These are phyloP conservation scores for Aphidoletes aphidimyza DNA, from an alignment of 2,888 invertebrate genomes.

Conservation along the genomic window DNA sequence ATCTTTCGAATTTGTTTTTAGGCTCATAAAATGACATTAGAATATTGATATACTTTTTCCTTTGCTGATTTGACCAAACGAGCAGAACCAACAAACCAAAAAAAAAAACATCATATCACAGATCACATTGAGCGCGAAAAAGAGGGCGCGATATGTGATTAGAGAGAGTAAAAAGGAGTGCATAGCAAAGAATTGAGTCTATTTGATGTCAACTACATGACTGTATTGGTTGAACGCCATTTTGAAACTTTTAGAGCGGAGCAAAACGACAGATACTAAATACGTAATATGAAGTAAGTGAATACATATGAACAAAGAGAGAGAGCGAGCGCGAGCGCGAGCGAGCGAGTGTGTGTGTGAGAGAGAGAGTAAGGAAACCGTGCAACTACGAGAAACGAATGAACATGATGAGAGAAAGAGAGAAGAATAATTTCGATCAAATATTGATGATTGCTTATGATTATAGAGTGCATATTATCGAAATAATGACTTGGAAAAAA, in stretches of 20 bases:
- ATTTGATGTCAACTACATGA: background rate
- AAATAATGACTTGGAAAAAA: too few relatives aligned
- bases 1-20: too few relatives aligned
- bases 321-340: too few relatives aligned
- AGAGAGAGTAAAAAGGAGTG: background rate
- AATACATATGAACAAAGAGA: too few relatives aligned
- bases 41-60: too few relatives aligned
- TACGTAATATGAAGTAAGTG: background rate
- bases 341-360: too few relatives aligned
- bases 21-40: too few relatives aligned
- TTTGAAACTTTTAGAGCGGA: conserved; percentile 49
- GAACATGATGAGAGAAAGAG: background rate
- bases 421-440: background rate
- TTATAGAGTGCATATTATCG: background rate
- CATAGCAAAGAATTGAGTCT: background rate
- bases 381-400: background rate
- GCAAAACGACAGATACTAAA: conserved; percentile 22
- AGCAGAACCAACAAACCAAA: background rate
- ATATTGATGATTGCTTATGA: background rate
- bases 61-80: too few relatives aligned
- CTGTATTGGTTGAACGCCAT: conserved; percentile 42
- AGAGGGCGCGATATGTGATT: background rate
- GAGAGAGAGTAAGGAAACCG: background rate
- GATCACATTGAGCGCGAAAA: background rate
- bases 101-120: background rate